Evolutionary conservation across 2,888 invertebrate genomes (phyloP).

Genomic region (Andricus curvator): DNA sequence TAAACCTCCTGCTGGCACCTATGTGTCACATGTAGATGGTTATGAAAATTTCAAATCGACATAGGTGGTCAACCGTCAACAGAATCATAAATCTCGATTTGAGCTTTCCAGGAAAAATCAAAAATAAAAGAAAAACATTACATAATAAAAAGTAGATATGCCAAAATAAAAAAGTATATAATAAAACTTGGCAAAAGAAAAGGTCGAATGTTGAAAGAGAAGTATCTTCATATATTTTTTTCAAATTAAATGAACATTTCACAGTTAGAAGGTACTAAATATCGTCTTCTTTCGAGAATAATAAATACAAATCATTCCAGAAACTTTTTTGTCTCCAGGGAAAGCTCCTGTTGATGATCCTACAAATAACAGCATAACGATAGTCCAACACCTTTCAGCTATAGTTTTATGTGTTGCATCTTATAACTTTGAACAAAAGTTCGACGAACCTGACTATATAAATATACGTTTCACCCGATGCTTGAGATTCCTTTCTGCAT

Average conservation of each 20-base stretch:
- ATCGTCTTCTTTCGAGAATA: constrained; percentile 1
- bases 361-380: not conserved
- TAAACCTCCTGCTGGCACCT: too few relatives aligned
- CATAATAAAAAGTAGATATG: too few relatives aligned
- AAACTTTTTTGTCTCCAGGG: constrained; percentile 17
- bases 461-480: constrained; percentile 58
- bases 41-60: too few relatives aligned
- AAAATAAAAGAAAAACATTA: too few relatives aligned
- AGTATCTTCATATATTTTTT: not conserved
- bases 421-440: constrained; percentile 16
- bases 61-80: too few relatives aligned
- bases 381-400: constrained; percentile 24
- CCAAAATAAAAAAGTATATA: too few relatives aligned
- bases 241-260: constrained; percentile 1
- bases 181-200: too few relatives aligned
- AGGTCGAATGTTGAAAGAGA: not conserved
- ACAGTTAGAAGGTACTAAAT: constrained; percentile 20
- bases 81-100: too few relatives aligned
- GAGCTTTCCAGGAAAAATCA: too few relatives aligned
- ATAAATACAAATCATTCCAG: constrained; percentile 23
- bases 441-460: constrained; percentile 46
- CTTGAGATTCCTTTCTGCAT: constrained; percentile 57
- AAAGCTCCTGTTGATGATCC: constrained; percentile 4
- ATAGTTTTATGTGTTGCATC: constrained; percentile 27
- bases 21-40: too few relatives aligned